Evolutionary conservation across 2,113 vertebrate genomes (phyloP).

Genomic region (Gymnorhina tibicen): DNA sequence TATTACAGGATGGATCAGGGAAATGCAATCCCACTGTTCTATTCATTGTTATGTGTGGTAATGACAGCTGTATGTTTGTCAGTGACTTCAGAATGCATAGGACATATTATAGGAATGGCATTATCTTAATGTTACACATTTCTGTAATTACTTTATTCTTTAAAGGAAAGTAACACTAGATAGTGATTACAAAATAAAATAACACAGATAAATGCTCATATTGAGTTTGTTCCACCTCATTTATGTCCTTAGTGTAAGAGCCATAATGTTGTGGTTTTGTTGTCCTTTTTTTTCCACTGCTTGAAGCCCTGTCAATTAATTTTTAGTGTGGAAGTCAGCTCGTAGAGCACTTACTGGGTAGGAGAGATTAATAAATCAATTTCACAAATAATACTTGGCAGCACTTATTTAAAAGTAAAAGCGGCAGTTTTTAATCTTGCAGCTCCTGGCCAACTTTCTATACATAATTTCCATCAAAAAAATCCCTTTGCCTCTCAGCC

Average conservation of each 20-base stretch:
- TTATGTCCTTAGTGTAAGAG: not conserved
- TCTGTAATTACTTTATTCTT: not conserved
- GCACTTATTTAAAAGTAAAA: not conserved
- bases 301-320: conserved; percentile 2
- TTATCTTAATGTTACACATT: not conserved
- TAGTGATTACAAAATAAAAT: not conserved
- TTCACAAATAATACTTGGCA: not conserved
- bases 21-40: not conserved
- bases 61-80: not conserved
- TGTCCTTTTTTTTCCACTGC: not conserved
- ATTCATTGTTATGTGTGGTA: not conserved
- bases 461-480: not conserved
- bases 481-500: not conserved
- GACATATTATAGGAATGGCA: not conserved
- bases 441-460: not conserved
- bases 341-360: not conserved
- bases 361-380: conserved; percentile 1
- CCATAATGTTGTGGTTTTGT: not conserved
- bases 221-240: not conserved
- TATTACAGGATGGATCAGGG: not conserved
- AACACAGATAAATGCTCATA: not conserved
- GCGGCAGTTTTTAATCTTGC: not conserved
- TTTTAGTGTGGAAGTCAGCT: not conserved
- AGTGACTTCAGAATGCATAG: not conserved
- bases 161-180: not conserved